Percentiles rank a stretch among this genome's conserved stretches.
Conservation (phyloP, 2,113 vertebrate genomes). For the Centropus bengalensis region DNA sequence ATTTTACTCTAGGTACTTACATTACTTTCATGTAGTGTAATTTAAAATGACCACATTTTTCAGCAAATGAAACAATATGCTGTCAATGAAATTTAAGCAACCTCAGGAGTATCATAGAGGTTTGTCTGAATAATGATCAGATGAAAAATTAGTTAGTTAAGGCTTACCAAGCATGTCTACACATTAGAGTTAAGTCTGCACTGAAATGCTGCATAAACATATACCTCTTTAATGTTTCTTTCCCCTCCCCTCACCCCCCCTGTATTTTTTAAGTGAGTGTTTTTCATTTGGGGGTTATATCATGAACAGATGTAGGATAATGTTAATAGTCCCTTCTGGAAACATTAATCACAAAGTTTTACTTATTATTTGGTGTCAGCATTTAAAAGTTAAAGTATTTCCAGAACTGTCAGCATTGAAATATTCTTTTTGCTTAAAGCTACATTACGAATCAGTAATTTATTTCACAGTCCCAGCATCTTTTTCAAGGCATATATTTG, state of each 20-base stretch:
- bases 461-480: constrained; percentile 51
- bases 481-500: constrained; percentile 16
- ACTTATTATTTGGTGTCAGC: constrained; percentile 82
- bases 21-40: constrained; percentile 8
- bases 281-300: constrained; percentile 84
- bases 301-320: constrained; percentile 82
- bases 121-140: constrained; percentile 76
- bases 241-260: constrained; percentile 16
- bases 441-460: constrained; percentile 66
- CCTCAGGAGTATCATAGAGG: constrained; percentile 70
- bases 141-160: constrained; percentile 75
- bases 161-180: constrained; percentile 74
- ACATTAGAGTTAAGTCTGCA: constrained; percentile 67
- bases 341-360: constrained; percentile 80
- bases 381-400: constrained; percentile 81
- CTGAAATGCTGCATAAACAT: constrained; percentile 70
- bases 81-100: constrained; percentile 76
- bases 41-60: constrained; percentile 66
- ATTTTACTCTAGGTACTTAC: constrained; percentile 33
- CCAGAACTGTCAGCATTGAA: constrained; percentile 79
- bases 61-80: constrained; percentile 69
- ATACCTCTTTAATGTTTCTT: constrained; percentile 37
- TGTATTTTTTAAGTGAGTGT: constrained; percentile 48
- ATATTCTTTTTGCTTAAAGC: constrained; percentile 74
- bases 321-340: constrained; percentile 82